phyloP scores from a whole-genome alignment of 1,140 invertebrate genomes.

The Nymphalis io region DNA sequence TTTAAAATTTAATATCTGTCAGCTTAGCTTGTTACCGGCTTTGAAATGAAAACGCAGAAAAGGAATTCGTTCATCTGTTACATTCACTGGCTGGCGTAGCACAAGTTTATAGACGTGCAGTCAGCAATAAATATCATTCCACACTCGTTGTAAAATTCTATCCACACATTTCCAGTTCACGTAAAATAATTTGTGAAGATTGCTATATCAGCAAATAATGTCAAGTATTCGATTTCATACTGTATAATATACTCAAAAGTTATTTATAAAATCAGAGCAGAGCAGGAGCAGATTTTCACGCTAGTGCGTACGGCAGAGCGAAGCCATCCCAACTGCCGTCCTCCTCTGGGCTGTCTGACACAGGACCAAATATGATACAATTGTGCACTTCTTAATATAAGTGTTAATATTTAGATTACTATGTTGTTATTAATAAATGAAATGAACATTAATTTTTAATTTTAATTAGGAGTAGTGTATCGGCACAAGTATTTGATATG shows the following conservation, averaged over 20 bases:
- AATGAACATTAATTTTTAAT: neutral
- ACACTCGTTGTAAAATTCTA: conserved; percentile 19
- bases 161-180: conserved; percentile 1
- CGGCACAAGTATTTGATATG: conserved; percentile 4
- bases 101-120: conserved; percentile 22
- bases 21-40: conserved; percentile 19
- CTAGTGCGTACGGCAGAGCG: no score
- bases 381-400: no score
- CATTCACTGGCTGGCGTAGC: conserved; percentile 4
- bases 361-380: no score
- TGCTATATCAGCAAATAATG: conserved; percentile 1
- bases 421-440: no score
- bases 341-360: no score
- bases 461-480: neutral
- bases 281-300: no score
- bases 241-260: no score
- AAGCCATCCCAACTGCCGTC: no score
- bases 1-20: conserved; percentile 25
- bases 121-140: conserved; percentile 28
- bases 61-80: conserved; percentile 24
- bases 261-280: no score
- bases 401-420: no score
- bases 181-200: neutral
- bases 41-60: conserved; percentile 23
- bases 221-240: neutral